These are phyloP conservation scores for Cyanoramphus novaezelandiae DNA, from an alignment of 2,113 vertebrate species.

Conservation along the genomic window DNA sequence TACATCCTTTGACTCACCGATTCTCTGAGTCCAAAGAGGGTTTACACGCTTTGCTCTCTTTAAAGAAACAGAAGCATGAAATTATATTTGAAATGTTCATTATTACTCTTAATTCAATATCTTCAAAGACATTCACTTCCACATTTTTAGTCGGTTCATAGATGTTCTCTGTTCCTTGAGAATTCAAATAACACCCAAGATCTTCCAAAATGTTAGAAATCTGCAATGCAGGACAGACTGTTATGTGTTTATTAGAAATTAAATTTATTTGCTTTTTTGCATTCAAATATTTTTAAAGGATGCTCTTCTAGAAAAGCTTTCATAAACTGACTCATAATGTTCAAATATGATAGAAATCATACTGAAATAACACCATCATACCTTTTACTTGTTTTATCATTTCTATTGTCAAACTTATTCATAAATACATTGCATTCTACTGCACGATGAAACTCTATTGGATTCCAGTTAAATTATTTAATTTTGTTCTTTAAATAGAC, in stretches of 20 bases:
- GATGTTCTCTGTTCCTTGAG: slow-evolving; percentile 9
- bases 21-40: background rate
- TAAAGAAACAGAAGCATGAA: slow-evolving; percentile 63
- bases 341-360: background rate
- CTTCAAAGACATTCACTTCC: slow-evolving; percentile 62
- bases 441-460: background rate
- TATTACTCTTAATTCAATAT: slow-evolving; percentile 51
- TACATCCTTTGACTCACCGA: slow-evolving; percentile 24
- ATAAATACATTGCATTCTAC: background rate
- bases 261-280: background rate
- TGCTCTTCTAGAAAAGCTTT: background rate
- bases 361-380: background rate
- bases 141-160: slow-evolving; percentile 43
- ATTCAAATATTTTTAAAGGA: background rate
- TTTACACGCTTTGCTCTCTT: slow-evolving; percentile 34
- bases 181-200: slow-evolving; percentile 45
- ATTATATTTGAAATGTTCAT: slow-evolving; percentile 52
- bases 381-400: background rate
- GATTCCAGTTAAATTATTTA: background rate
- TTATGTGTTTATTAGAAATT: background rate
- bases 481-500: background rate
- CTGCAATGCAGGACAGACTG: background rate
- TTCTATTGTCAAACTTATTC: background rate
- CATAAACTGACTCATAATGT: background rate
- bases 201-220: slow-evolving; percentile 21